phyloP scores from a whole-genome alignment of 92 coral and sea anemone genomes.

The Phenganax marumi region DNA sequence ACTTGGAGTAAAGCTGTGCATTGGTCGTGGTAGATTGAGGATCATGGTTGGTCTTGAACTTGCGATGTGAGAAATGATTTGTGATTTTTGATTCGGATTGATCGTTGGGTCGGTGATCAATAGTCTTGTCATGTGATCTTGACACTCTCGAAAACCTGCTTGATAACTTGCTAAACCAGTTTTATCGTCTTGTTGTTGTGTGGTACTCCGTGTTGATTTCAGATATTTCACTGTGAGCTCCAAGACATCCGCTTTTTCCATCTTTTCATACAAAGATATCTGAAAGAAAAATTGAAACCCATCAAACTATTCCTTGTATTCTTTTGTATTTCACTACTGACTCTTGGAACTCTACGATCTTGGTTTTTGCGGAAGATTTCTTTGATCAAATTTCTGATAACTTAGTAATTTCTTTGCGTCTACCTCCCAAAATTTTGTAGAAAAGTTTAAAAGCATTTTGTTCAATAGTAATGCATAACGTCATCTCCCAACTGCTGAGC shows the following conservation, averaged over 20 bases:
- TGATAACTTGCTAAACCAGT: conserved; percentile 42
- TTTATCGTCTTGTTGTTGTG: conserved; percentile 7
- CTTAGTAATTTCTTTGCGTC: no score
- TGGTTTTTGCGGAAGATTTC: no score
- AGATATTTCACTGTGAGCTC: conserved; percentile 92
- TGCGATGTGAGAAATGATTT: conserved; percentile 44
- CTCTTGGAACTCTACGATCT: no score
- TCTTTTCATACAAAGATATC: conserved; percentile 61
- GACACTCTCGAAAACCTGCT: conserved; percentile 39
- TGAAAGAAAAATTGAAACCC: not conserved
- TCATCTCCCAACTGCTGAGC: no score
- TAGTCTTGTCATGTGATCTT: conserved; percentile 38
- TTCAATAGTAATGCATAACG: no score
- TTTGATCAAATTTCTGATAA: no score
- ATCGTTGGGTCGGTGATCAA: conserved; percentile 39
- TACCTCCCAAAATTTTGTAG: no score
- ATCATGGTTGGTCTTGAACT: conserved; percentile 14
- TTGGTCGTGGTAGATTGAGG: conserved; percentile 24
- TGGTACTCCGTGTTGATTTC: conserved; percentile 46
- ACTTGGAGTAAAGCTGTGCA: conserved; percentile 13
- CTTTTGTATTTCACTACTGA: no score
- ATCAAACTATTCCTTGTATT: not conserved
- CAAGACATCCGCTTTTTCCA: conserved; percentile 98
- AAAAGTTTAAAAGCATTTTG: no score
- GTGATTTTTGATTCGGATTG: conserved; percentile 40